Evolutionary conservation across 2,797 vertebrate genomes (phyloP).

Genomic region (Rhinichthys osculus): DNA sequence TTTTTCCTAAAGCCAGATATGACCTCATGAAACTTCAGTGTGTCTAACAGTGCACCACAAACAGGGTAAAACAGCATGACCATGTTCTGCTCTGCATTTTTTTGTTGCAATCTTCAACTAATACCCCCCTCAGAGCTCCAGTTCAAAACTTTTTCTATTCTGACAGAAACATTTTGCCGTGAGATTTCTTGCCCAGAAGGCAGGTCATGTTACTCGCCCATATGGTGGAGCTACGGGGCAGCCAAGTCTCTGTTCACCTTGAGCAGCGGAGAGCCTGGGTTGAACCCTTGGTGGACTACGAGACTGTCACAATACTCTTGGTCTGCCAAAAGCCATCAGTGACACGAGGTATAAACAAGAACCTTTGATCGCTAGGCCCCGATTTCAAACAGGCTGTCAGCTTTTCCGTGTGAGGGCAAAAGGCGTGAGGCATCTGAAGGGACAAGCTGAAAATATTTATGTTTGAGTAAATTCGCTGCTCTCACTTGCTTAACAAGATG

Average conservation of each 20-base stretch:
- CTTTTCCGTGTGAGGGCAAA: constrained; percentile 68
- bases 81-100: constrained; percentile 32
- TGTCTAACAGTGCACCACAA: constrained; percentile 28
- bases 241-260: constrained; percentile 68
- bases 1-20: neutral
- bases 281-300: constrained; percentile 65
- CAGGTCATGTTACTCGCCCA: constrained; percentile 62
- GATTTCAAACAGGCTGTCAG: constrained; percentile 75
- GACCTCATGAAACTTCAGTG: constrained; percentile 30
- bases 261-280: constrained; percentile 59
- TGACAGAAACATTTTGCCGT: constrained; percentile 66
- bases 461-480: constrained; percentile 69
- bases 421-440: constrained; percentile 71
- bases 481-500: constrained; percentile 72
- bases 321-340: constrained; percentile 73
- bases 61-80: constrained; percentile 46
- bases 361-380: constrained; percentile 78
- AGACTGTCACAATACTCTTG: constrained; percentile 75
- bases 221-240: constrained; percentile 65
- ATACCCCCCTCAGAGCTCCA: constrained; percentile 29
- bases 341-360: constrained; percentile 73
- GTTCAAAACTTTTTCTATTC: constrained; percentile 50
- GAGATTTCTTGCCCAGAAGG: constrained; percentile 55
- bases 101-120: constrained; percentile 41
- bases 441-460: constrained; percentile 74